Evolutionary conservation across 2,888 invertebrate species (phyloP), one percentile per base, ranked within the genome.

Genomic region (Priocnemis perturbator): DNA sequence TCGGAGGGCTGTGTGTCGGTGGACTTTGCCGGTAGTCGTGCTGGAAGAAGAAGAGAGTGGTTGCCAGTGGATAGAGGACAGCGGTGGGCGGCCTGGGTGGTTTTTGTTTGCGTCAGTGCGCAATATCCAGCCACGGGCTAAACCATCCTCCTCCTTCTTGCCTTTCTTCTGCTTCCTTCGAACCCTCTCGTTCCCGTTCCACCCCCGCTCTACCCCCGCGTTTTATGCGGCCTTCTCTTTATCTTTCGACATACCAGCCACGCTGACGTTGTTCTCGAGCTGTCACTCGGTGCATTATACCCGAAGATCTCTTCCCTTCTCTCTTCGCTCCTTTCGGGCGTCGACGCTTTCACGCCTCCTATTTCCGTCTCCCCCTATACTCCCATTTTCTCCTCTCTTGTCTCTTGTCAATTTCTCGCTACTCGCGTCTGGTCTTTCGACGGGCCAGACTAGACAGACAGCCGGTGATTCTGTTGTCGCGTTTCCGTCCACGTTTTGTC

Each of bases 91-190:
- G 64, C 65, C 52, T 77, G 81, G 81, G 73, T 73, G 81, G 82
- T 83, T 83, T 83, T 83, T 83, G 83, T 83, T 83, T 83, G 82
- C 83, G 81, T 71, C 78, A 78, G 75, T 76, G 83, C 76, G 80
- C 83, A 81, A 83, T 82, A 83, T 81, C 78, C 66, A 74, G 76
- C 77, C 76, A 69, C 81, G 75, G 73, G 73, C 78, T 77, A 30
- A 15, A 26, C 23, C 26, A 45, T 56, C 63, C 65, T 73, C 74
- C 61, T 70, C 64, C 63, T 73, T 64, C 67, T 67, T 55, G 62
- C 63, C 69, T 47, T 69, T 67, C 64, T 68, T 70, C 70, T 65
- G 63, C 69, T 61, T 60, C 67, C 64, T 64, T 68, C 69, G 64
- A 68, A 61, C 69, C 69, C 61, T 71, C 67, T 57, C 23, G 64